A percentile compares a stretch with the other conserved stretches of the same genome.
Conservation (phyloP, 2,113 vertebrate genomes). For the Naja naja region DNA sequence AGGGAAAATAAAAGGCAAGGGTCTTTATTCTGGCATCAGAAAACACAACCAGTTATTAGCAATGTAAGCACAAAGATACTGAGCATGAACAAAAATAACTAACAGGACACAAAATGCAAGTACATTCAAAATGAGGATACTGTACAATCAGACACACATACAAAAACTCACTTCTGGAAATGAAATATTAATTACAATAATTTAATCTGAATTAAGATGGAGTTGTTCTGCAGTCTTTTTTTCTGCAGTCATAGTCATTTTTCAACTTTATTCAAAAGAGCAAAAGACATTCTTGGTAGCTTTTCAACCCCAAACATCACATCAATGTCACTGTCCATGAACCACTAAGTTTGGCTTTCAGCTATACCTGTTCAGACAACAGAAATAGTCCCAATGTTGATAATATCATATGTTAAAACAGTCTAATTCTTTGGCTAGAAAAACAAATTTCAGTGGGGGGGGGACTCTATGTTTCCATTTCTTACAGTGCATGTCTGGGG, state of each 20-base stretch:
- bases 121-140: conserved; percentile 24
- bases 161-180: conserved; percentile 56
- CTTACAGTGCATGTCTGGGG: background rate
- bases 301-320: background rate
- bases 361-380: background rate
- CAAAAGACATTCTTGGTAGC: background rate
- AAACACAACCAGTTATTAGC: background rate
- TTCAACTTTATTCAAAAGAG: conserved; percentile 5
- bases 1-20: background rate
- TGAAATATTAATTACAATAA: conserved; percentile 66
- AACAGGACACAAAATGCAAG: background rate
- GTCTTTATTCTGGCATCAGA: background rate
- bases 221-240: conserved; percentile 58
- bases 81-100: background rate
- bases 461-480: background rate
- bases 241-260: background rate
- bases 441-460: background rate
- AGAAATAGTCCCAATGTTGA: background rate
- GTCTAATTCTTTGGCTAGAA: background rate
- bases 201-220: conserved; percentile 66
- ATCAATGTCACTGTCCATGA: background rate
- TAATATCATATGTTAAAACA: background rate
- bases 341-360: background rate
- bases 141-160: conserved; percentile 42
- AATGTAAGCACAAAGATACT: background rate